Evolutionary conservation across 35 echinoderm and acorn worm genomes (phyloP), one percentile per base, ranked within the genome.

Genomic region (Hemicentrotus pulcherrimus): DNA sequence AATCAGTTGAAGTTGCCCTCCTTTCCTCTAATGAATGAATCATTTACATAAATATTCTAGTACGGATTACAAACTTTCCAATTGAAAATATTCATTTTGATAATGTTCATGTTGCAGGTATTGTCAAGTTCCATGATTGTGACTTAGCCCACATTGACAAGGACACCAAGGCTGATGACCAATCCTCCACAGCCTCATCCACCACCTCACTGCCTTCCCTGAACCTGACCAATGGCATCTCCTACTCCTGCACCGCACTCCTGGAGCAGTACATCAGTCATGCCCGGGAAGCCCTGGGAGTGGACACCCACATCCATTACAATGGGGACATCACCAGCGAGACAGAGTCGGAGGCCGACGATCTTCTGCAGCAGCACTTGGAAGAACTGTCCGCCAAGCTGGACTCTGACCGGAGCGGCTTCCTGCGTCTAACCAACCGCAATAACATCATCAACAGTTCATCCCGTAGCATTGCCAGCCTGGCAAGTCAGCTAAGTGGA

Each of bases 231-330:
- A 90, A 33, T 5, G 88, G 88, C n/a, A 47, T 90, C 33, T 90
- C 88, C 88, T 90, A 90, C 33, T 33, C 88, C 88, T 96, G 96
- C 71, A 94, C 98, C 6, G 94, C 97, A 0, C 95, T 97, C 91
- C 90, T 99, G 45, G 98, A 99, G 92, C 98, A 99, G 86, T 98
- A 97, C 98, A 98, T 99, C 55, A 96, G 94, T 94, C 97, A 99
- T 71, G 98, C 98, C 48, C 94, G 98, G 48, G 97, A 98, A 71
- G 94, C 96, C 2, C 95, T 99, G 16, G 98, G 98, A 4, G 98
- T 99, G 4, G 98, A 99, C 47, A 87, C 91, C 55, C 94, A 99
- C 47, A 94, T 94, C n/a, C 86, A 94, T 89, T 61, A 96, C n/a
- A 92, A 93, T 0, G 96, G 96, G 22, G 98, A 99, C 88, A 94